Base-by-base conservation (phyloP, 1,140 invertebrate genomes). In the fruit fly (Drosophila melanogaster) region DNA sequence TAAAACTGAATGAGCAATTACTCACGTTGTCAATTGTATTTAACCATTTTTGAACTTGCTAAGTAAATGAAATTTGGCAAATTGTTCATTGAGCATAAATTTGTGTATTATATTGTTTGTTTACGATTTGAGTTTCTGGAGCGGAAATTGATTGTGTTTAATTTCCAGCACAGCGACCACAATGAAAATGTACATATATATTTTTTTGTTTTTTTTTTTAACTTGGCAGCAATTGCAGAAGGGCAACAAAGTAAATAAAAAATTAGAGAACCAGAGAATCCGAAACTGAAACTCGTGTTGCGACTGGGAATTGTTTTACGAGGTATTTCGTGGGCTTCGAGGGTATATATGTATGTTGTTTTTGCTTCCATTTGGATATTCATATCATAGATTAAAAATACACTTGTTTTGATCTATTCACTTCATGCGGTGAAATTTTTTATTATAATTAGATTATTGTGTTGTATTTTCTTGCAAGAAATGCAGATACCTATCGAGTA, bases 81-180 rank as follows among this genome's bases (percentile, higher is more conserved):
- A 75, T 51, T 49, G 60, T 47, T 73, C 69, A 50, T 14, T 51
- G 37, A 61, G 44, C 81, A 61, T 62, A 66, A 64, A 66, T 40
- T 44, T 69, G 64, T 51, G 66, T 4, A 85, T 78, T 73, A 62
- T 51, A 67, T 70, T 60, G 59, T 60, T 74, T 79, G 79, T 67
- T 87, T 73, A 74, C 78, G 58, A 72, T 74, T 74, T 72, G 41
- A 65, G 51, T 79, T 77, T 81, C 73, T 77, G 66, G 79, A 79
- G 86, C 86, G 86, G 86, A 90, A 90, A 90, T 90, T 90, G 86
- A 90, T 90, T 90, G 81, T 90, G 77, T 89, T 69, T 89, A 89
- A 89, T 89, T 89, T 89, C 84, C 84, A 89, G 70, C 62, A 76
- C 58, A 87, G 83, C 78, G 43, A 69, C 77, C 78, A 46, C 74